These are phyloP conservation scores for Pimpla rufipes DNA, from an alignment of 2,888 invertebrate species.

Conservation along the genomic window DNA sequence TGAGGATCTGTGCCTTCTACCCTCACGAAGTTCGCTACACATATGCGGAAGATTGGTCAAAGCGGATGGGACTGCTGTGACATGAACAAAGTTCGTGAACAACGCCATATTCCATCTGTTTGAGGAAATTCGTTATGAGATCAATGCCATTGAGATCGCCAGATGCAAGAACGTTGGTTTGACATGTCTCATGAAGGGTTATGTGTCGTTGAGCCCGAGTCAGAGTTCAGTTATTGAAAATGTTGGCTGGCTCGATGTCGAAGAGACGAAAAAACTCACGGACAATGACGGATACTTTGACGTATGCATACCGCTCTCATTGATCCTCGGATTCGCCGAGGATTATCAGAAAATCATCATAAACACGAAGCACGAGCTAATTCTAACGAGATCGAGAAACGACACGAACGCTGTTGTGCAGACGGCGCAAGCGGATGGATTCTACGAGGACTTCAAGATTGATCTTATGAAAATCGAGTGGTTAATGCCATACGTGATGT, in stretches of 20 bases:
- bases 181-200: conserved; percentile 80
- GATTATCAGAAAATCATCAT: conserved; percentile 56
- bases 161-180: conserved; percentile 78
- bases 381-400: conserved; percentile 50
- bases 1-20: conserved; percentile 57
- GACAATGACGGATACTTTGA: conserved; percentile 43
- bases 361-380: conserved; percentile 54
- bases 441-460: conserved; percentile 74
- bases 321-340: conserved; percentile 51
- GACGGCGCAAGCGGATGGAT: conserved; percentile 62
- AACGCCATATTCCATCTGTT: conserved; percentile 73
- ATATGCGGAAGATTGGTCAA: conserved; percentile 10
- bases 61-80: conserved; percentile 10
- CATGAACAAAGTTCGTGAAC: conserved; percentile 12
- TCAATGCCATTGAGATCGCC: conserved; percentile 80
- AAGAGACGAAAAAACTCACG: conserved; percentile 1
- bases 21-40: conserved; percentile 57
- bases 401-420: conserved; percentile 46
- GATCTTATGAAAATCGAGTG: conserved; percentile 69
- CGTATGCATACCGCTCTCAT: conserved; percentile 41
- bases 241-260: conserved; percentile 59
- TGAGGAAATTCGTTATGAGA: conserved; percentile 80
- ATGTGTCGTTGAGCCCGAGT: conserved; percentile 74
- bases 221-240: conserved; percentile 49
- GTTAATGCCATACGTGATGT: conserved; percentile 65